phyloP scores from a whole-genome alignment of 2,888 invertebrate species.

The Bimastos eiseni region DNA sequence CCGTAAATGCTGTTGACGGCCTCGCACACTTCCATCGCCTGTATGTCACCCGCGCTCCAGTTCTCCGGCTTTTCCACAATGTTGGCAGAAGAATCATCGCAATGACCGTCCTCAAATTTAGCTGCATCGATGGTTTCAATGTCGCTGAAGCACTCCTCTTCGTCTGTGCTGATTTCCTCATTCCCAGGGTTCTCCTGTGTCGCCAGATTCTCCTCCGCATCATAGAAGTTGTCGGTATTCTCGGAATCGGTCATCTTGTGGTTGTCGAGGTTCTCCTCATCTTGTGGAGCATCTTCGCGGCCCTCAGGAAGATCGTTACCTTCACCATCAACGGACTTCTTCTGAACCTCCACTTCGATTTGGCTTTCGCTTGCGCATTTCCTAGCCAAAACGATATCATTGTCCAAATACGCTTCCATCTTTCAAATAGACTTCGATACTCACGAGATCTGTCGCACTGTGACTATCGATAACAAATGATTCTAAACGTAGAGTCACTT shows the following conservation, averaged over 20 bases:
- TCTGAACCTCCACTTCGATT: not conserved
- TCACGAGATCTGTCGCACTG: not conserved
- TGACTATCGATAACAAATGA: not conserved
- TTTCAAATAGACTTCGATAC: not conserved
- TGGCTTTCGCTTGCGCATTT: not conserved
- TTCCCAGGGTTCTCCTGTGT: not conserved
- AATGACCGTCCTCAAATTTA: not conserved
- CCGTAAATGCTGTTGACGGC: not conserved
- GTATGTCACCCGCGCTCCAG: not conserved
- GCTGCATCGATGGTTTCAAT: not conserved
- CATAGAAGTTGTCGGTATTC: not conserved
- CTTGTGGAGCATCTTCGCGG: not conserved
- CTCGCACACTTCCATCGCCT: constrained; percentile 2
- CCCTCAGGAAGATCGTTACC: not conserved
- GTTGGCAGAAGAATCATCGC: not conserved
- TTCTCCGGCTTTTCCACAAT: not conserved
- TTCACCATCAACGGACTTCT: not conserved
- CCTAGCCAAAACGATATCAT: not conserved
- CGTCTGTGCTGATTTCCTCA: not conserved
- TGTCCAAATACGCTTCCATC: not conserved
- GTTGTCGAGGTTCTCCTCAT: not conserved
- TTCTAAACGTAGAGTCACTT: not conserved
- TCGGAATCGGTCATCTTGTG: not conserved
- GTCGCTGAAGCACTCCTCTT: not conserved
- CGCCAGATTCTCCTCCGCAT: not conserved